Percentiles rank a stretch among this genome's conserved stretches.
Conservation (phyloP, 37 sponge, comb jelly and placozoan species). For the Hexactinellida sp. region DNA sequence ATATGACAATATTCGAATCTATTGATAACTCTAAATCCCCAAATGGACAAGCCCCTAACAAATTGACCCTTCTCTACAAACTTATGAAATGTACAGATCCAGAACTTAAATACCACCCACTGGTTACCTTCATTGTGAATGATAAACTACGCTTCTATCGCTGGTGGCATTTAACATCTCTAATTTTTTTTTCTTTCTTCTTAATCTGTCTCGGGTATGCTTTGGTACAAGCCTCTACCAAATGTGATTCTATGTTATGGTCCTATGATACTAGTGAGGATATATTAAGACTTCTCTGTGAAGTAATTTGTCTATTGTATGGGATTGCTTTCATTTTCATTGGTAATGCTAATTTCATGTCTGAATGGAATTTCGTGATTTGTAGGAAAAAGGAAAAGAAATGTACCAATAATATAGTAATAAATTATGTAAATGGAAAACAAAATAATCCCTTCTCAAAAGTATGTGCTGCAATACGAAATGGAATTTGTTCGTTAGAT, state of each 20-base stretch:
- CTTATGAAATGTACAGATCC: background rate
- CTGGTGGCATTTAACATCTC: background rate
- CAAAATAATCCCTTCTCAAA: background rate
- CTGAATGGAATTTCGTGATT: background rate
- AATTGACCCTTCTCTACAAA: background rate
- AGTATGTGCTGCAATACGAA: background rate
- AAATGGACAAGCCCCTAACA: background rate
- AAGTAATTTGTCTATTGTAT: background rate
- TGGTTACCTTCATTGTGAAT: background rate
- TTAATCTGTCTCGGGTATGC: background rate
- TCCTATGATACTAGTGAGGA: background rate
- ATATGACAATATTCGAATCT: background rate
- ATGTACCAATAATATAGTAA: background rate
- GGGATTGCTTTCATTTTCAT: background rate
- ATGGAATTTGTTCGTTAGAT: background rate
- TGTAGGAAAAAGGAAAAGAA: background rate
- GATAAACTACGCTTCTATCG: background rate
- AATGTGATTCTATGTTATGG: background rate
- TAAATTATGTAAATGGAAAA: background rate
- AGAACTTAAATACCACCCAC: background rate
- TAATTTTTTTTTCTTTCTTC: background rate
- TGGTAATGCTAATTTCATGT: background rate
- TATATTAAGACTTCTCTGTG: background rate
- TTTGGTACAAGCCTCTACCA: background rate
- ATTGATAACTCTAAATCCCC: background rate